Conservation (phyloP, 1,140 invertebrate species). For the Diabrotica undecimpunctata region DNA sequence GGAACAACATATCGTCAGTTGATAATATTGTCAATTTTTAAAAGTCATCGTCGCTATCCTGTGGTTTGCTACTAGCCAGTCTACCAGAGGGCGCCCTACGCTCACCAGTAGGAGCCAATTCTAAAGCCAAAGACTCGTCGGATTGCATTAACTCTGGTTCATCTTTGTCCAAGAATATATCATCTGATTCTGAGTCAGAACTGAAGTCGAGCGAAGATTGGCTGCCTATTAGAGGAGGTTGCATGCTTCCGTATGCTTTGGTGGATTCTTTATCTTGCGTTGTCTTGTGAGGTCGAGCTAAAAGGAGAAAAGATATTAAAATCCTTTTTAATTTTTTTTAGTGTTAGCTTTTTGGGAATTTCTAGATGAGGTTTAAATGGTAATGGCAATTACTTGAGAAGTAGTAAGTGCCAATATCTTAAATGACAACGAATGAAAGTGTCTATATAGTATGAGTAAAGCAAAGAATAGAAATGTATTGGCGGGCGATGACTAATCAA, state of each 20-base stretch:
- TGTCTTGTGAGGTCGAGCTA: neutral
- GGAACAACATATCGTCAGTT: too few species aligned
- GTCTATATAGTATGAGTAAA: too few species aligned
- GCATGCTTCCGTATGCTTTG: conserved; percentile 39
- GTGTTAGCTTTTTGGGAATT: conserved; percentile 37
- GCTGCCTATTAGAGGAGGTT: conserved; percentile 37
- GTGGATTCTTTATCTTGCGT: neutral
- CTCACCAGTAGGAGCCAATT: conserved; percentile 35
- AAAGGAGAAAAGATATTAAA: neutral
- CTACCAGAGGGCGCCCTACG: conserved; percentile 32
- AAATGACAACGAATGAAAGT: too few species aligned
- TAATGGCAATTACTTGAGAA: too few species aligned
- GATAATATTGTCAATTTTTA: conserved; percentile 26
- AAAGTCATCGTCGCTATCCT: conserved; percentile 44
- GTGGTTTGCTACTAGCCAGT: conserved; percentile 31
- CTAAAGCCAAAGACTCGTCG: conserved; percentile 44
- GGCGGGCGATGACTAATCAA: too few species aligned
- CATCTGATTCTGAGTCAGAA: conserved; percentile 43
- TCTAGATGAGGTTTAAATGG: too few species aligned
- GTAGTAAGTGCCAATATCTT: too few species aligned
- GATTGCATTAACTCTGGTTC: conserved; percentile 45
- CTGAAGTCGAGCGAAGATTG: conserved; percentile 40
- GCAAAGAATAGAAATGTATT: too few species aligned
- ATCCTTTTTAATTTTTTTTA: neutral
- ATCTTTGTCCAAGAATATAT: conserved; percentile 45